These are phyloP conservation scores for Synanthedon tipuliformis DNA, from an alignment of 2,888 invertebrate species.

Conservation along the genomic window DNA sequence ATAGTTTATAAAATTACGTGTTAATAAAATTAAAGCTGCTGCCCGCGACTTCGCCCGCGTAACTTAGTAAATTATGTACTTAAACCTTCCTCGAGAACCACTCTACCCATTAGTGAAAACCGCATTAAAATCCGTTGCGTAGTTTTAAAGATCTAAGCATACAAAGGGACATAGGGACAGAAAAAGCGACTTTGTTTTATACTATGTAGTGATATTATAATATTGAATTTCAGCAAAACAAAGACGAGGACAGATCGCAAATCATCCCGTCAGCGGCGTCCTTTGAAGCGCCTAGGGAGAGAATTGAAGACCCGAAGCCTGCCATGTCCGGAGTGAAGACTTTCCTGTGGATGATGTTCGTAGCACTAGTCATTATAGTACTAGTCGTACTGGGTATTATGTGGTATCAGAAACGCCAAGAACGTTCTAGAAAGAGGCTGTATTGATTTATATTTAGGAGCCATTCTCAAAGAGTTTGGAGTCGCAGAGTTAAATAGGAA, in stretches of 20 bases:
- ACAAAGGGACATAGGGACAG: too few relatives aligned
- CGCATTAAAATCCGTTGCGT: too few relatives aligned
- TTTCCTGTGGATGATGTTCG: conserved; percentile 87
- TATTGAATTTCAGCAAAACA: conserved; percentile 61
- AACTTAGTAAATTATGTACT: too few relatives aligned
- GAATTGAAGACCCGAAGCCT: conserved; percentile 88
- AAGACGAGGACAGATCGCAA: conserved; percentile 79
- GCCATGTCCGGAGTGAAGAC: conserved; percentile 91
- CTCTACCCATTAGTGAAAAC: too few relatives aligned
- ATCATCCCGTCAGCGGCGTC: conserved; percentile 90
- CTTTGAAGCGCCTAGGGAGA: conserved; percentile 92
- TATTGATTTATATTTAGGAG: conserved; percentile 27
- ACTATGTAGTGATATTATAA: not conserved
- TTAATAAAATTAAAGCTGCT: too few relatives aligned
- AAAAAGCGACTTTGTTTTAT: too few relatives aligned
- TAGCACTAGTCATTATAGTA: conserved; percentile 84
- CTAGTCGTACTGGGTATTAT: conserved; percentile 89
- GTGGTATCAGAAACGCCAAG: conserved; percentile 93
- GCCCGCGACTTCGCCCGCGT: too few relatives aligned
- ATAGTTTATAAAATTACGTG: too few relatives aligned
- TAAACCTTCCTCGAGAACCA: too few relatives aligned
- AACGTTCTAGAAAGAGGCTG: conserved; percentile 89
- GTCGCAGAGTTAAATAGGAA: too few relatives aligned
- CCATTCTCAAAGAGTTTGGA: too few relatives aligned
- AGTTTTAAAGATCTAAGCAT: too few relatives aligned